phyloP scores from a whole-genome alignment of 2,113 vertebrate genomes.

The Sula dactylatra region DNA sequence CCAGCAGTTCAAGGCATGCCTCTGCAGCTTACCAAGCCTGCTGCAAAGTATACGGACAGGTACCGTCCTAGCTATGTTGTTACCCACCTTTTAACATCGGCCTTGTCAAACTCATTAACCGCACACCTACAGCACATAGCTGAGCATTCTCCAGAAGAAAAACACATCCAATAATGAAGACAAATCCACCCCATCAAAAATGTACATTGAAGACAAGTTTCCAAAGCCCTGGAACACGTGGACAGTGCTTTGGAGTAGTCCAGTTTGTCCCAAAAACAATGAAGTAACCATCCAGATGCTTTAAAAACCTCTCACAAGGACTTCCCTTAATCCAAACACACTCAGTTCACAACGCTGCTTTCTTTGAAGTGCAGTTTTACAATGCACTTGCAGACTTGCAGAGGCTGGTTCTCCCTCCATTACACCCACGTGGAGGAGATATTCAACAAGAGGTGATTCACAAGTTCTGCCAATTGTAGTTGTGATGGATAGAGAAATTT shows the following conservation, averaged over 20 bases:
- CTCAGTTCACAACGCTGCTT: background rate
- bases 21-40: background rate
- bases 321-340: background rate
- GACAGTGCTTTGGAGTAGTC: background rate
- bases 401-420: background rate
- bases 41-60: background rate
- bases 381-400: background rate
- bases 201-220: background rate
- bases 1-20: background rate
- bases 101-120: background rate
- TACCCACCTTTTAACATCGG: background rate
- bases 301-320: background rate
- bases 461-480: background rate
- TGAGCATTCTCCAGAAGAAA: background rate
- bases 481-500: background rate
- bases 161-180: fast-evolving
- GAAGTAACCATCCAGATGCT: background rate
- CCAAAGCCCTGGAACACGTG: background rate
- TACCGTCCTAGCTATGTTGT: background rate
- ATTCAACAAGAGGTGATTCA: background rate
- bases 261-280: background rate
- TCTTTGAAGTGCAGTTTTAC: background rate
- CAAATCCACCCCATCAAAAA: background rate
- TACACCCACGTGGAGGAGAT: background rate
- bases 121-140: background rate